phyloP scores from a whole-genome alignment of 2,113 vertebrate genomes.

The Sinosuthora webbiana region DNA sequence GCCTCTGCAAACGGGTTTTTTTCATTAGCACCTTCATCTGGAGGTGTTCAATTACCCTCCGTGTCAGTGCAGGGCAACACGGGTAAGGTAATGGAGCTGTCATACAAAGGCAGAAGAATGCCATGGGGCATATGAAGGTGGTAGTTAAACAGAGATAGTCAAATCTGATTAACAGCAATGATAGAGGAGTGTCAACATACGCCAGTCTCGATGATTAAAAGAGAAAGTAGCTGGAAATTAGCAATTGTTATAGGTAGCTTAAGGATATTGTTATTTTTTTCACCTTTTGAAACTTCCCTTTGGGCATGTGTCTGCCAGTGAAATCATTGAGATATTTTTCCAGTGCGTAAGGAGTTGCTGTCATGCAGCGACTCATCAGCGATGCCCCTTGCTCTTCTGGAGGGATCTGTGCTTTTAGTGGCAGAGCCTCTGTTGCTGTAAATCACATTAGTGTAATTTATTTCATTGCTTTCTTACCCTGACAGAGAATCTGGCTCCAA shows the following conservation, averaged over 20 bases:
- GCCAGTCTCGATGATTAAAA: conserved; percentile 22
- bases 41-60: neutral
- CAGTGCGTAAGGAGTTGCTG: neutral
- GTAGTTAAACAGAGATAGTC: conserved; percentile 34
- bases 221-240: conserved; percentile 56
- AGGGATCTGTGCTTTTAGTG: conserved; percentile 15
- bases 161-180: conserved; percentile 22
- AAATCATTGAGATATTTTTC: neutral
- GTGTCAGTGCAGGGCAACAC: conserved; percentile 1
- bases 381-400: conserved; percentile 2
- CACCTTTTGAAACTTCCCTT: neutral
- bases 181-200: conserved; percentile 43
- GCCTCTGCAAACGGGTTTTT: neutral
- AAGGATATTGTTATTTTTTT: conserved; percentile 53
- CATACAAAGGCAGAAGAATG: neutral
- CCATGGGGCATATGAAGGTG: conserved; percentile 12
- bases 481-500: neutral
- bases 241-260: conserved; percentile 48
- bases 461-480: neutral
- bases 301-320: neutral
- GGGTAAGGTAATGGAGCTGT: conserved; percentile 1
- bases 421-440: neutral
- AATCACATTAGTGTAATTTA: conserved; percentile 1
- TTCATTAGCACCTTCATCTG: neutral
- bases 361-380: neutral